These are phyloP conservation scores for Hymenochirus boettgeri DNA, from an alignment of 2,113 vertebrate species.

Conservation along the genomic window DNA sequence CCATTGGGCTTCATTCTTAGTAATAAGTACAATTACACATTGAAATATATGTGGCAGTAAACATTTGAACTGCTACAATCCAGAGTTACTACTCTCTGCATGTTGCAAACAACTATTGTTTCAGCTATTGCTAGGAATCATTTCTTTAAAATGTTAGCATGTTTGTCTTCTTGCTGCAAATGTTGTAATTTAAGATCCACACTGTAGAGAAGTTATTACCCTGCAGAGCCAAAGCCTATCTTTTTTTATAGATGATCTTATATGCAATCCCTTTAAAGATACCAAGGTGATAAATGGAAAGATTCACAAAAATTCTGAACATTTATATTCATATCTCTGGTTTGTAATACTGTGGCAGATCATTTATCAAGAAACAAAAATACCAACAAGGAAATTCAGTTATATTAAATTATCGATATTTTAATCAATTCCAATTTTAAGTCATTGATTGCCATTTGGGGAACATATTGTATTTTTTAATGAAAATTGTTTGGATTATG, in stretches of 20 bases:
- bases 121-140: not conserved
- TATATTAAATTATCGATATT: too few species aligned
- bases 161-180: not conserved
- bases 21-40: not conserved
- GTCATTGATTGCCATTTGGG: too few species aligned
- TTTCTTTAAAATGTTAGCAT: not conserved
- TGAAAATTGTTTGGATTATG: too few species aligned
- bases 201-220: not conserved
- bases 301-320: not conserved
- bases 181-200: constrained; percentile 2
- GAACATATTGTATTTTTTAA: too few species aligned
- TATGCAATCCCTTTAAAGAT: not conserved
- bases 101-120: not conserved
- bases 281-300: not conserved
- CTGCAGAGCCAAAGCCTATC: not conserved
- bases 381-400: too few species aligned
- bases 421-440: too few species aligned
- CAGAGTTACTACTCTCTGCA: constrained; percentile 1
- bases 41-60: too few species aligned
- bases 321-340: not conserved
- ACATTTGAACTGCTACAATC: not conserved
- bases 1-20: too few species aligned
- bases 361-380: too few species aligned
- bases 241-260: not conserved
- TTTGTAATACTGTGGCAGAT: too few species aligned